Evolutionary conservation across 2,797 vertebrate species (phyloP), one percentile per base, ranked within the genome.

Genomic region (Amniataba percoides): DNA sequence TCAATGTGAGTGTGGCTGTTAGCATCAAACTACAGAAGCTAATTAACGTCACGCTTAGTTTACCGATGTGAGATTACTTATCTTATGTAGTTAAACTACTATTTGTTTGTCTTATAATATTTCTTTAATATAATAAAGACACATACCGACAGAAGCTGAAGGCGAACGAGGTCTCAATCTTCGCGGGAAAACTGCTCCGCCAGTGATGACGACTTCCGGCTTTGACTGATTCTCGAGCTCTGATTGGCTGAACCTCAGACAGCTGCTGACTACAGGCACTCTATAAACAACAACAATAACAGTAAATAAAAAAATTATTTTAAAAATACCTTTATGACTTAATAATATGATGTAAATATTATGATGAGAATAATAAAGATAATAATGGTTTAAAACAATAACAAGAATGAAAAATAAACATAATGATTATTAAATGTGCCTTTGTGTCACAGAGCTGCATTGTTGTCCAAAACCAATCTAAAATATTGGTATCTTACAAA

Each of bases 181-280:
- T 91, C 89, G 91, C 91, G 91, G 84, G 90, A 90, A 83, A 1
- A 0, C 31, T 13, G 49, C 27, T 57, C 39, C 0, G 19, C 13
- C 27, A 12, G 51, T 10, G 3, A 57, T 88, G 86, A 91, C 87
- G 39, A 91, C 87, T 90, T 94, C 93, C 92, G 25, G 84, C 4
- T 78, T 39, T n/a, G 31, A 16, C 19, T 45, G 36, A 0, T 40
- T 73, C 69, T 57, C n/a, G n/a, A n/a, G 9, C 27, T 1, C 52
- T 87, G 87, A 92, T 92, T 89, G 90, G 92, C 73, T 81, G 67
- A 68, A 14, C 5, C 10, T 39, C 3, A 48, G 25, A 12, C 18
- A 21, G 12, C 21, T n/a, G 5, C 15, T 53, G 3, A 46, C 14
- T 21, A 40, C 21, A 19, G 14, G 15, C 21, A 15, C 1, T 16